A percentile compares a stretch with the other conserved stretches of the same genome.
Conservation (phyloP, 35 echinoderm and acorn worm species). For the Hemicentrotus pulcherrimus region DNA sequence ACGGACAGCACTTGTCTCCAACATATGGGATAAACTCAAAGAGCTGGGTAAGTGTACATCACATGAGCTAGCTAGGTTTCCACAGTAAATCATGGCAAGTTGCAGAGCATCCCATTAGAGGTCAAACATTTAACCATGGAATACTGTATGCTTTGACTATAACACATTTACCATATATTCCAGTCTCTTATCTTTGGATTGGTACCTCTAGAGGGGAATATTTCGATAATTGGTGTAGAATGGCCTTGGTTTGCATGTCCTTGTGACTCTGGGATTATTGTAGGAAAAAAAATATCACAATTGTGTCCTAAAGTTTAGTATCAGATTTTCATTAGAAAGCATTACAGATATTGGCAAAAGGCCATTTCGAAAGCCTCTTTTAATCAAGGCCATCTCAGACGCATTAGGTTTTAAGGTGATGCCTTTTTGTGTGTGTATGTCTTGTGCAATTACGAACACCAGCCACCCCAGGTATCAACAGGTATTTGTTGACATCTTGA, state of each 20-base stretch:
- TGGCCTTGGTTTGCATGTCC: not conserved
- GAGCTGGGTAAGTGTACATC: slow-evolving; percentile 63
- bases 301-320: no score
- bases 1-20: slow-evolving; percentile 69
- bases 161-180: not conserved
- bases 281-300: no score
- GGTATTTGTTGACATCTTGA: no score
- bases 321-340: no score
- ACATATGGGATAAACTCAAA: slow-evolving; percentile 87
- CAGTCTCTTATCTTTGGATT: not conserved
- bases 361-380: no score
- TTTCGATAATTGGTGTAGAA: not conserved
- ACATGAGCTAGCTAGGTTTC: not conserved
- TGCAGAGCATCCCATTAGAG: not conserved
- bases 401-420: no score
- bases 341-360: no score
- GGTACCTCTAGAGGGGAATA: not conserved
- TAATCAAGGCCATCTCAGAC: no score
- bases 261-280: not conserved
- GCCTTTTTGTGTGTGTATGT: no score
- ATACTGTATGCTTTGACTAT: not conserved
- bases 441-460: no score
- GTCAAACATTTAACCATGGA: not conserved
- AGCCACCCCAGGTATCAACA: no score
- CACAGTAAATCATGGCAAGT: not conserved